A percentile compares a stretch with the other conserved stretches of the same genome.
phyloP scores from a whole-genome alignment of 2,797 vertebrate genomes.

The Crenichthys baileyi region DNA sequence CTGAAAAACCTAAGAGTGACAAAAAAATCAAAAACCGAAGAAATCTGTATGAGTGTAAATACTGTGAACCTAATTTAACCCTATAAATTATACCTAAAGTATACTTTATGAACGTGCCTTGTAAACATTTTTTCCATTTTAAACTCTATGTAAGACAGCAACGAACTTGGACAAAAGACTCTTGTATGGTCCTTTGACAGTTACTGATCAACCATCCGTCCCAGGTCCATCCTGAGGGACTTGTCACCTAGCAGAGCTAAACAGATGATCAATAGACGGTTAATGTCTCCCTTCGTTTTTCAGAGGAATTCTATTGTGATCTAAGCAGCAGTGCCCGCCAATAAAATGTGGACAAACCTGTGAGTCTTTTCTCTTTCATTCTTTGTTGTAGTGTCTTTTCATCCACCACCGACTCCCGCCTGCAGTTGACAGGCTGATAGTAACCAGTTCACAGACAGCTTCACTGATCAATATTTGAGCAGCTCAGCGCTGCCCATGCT shows the following conservation, averaged over 20 bases:
- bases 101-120: no score
- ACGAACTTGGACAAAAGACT: conserved; percentile 12
- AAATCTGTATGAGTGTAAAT: no score
- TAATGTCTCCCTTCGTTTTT: conserved; percentile 32
- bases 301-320: conserved; percentile 38
- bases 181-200: conserved; percentile 25
- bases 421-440: conserved; percentile 50
- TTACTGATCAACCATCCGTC: conserved; percentile 42
- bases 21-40: no score
- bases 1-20: no score
- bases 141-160: neutral
- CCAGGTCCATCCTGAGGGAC: conserved; percentile 34
- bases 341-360: conserved; percentile 38
- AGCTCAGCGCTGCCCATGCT: conserved; percentile 47
- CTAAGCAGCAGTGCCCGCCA: conserved; percentile 43
- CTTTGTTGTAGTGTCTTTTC: conserved; percentile 63
- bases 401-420: conserved; percentile 41
- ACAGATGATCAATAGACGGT: conserved; percentile 51
- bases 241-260: conserved; percentile 16
- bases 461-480: conserved; percentile 77
- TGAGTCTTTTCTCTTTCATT: conserved; percentile 30
- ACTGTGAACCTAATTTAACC: no score
- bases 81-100: no score
- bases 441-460: conserved; percentile 60
- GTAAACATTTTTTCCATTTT: no score